These are phyloP conservation scores for Homalodisca vitripennis DNA, from an alignment of 1,140 invertebrate species.

Conservation along the genomic window DNA sequence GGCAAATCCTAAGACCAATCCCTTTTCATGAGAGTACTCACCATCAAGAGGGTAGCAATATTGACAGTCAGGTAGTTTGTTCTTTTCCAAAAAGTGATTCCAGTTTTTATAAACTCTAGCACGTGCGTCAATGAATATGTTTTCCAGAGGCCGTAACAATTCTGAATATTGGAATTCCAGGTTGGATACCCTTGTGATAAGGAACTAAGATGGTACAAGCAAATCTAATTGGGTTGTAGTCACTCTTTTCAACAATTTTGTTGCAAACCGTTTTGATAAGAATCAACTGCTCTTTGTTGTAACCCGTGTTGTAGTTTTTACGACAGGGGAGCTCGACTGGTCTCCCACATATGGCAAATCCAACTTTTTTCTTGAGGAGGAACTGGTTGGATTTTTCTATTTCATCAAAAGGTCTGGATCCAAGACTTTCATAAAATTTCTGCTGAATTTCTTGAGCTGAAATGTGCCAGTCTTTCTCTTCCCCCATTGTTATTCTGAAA, in stretches of 20 bases:
- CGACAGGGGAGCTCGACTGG: not conserved
- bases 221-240: slow-evolving; percentile 6
- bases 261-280: slow-evolving; percentile 13
- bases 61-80: slow-evolving; percentile 20
- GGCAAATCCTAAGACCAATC: not conserved
- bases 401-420: slow-evolving; percentile 17
- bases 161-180: slow-evolving; percentile 7
- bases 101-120: slow-evolving; percentile 11
- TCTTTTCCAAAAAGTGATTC: slow-evolving; percentile 4
- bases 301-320: slow-evolving; percentile 20
- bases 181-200: not conserved
- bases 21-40: not conserved
- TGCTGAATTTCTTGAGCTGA: not conserved
- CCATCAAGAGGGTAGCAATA: slow-evolving; percentile 13
- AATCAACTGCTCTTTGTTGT: not conserved
- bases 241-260: slow-evolving; percentile 18
- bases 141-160: slow-evolving; percentile 2
- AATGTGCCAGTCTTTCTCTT: slow-evolving; percentile 2
- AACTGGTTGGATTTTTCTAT: slow-evolving; percentile 16
- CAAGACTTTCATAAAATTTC: not conserved
- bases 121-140: slow-evolving; percentile 5
- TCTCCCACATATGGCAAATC: slow-evolving; percentile 23
- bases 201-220: slow-evolving; percentile 14
- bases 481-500: no score
- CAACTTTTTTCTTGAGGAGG: slow-evolving; percentile 20